A percentile compares a stretch with the other conserved stretches of the same genome.
Evolutionary conservation across 2,888 invertebrate species (phyloP).

Genomic region (Hydroisotoma schaefferi): DNA sequence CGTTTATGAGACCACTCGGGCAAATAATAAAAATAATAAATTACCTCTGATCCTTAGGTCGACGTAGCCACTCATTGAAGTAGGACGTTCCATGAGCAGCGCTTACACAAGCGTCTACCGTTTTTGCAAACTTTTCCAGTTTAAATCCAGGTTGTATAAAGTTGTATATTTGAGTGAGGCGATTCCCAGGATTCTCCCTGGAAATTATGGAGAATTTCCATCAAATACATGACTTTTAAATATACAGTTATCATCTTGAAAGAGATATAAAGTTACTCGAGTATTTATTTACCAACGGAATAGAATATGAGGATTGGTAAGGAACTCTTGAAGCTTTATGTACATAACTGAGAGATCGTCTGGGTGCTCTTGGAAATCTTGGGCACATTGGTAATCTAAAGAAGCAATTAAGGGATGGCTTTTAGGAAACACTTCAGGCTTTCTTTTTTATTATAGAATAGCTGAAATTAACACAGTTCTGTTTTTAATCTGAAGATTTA

Average conservation of each 20-base stretch:
- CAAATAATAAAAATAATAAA: neutral
- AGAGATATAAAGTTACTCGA: neutral
- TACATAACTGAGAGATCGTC: constrained; percentile 31
- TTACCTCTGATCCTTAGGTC: constrained; percentile 11
- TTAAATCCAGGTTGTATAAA: constrained; percentile 21
- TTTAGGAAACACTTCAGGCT: neutral
- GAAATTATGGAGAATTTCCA: neutral
- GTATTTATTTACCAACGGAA: constrained; percentile 27
- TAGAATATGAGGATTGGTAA: constrained; percentile 26
- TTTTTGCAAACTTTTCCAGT: constrained; percentile 7
- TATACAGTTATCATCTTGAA: neutral
- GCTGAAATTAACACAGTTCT: neutral
- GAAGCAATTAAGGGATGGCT: neutral
- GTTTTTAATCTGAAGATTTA: neutral
- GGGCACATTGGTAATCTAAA: constrained; percentile 28
- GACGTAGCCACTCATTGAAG: constrained; percentile 10
- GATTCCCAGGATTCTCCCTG: constrained; percentile 27
- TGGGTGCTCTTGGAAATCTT: constrained; percentile 19
- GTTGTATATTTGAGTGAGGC: constrained; percentile 19
- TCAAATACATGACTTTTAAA: neutral
- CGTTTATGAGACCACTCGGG: neutral
- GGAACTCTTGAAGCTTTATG: constrained; percentile 30
- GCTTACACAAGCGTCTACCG: constrained; percentile 25
- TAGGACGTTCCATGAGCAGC: constrained; percentile 17
- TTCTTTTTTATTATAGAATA: neutral